Evolutionary conservation across 2,113 vertebrate genomes (phyloP), one percentile per base, ranked within the genome.

Genomic region (Lepisosteus oculatus): DNA sequence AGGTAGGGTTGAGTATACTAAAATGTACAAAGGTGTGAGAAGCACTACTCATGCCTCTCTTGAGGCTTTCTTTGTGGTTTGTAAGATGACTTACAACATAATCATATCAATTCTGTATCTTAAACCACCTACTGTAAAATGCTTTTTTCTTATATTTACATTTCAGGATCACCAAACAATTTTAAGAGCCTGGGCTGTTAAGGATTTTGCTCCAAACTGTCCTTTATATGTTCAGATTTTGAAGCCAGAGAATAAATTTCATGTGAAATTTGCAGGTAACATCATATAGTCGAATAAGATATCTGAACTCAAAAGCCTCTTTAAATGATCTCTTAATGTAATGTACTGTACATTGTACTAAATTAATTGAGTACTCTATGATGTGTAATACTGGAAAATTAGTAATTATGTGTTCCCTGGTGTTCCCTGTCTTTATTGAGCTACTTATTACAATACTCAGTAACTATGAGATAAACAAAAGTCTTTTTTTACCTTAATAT

Each of bases 211-310:
- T 70, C 94, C 94, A 0, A 92, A 92, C 71, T 95, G 93, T 12
- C 92, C 92, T 0, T 91, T 95, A 13, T 95, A 94, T 0, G 94
- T 95, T 67, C 94, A 95, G 88, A 95, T 95, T 61, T 75, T 95
- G 57, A 95, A 94, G 78, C 94, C 94, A 0, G 93, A 95, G 65
- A 95, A 95, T 75, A 95, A 95, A 73, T 93, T 95, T 6, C 94
- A 95, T 0, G 94, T 95, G 12, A 95, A 95, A 82, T 95, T 95
- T 71, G 93, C 94, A 0, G 94, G 94, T 95, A 78, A 71, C 74
- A 74, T 43, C 55, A 4, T 45, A 2, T 15, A 44, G n/a, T 61
- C 6, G 59, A 14, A 15, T 61, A 11, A 11, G 8, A 8, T 61
- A 14, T 13, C 59, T 61, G 47, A 6, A 51, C 9, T 5, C 5